phyloP scores from a whole-genome alignment of 2,888 invertebrate species.

The Rhamphomyia laevipes region DNA sequence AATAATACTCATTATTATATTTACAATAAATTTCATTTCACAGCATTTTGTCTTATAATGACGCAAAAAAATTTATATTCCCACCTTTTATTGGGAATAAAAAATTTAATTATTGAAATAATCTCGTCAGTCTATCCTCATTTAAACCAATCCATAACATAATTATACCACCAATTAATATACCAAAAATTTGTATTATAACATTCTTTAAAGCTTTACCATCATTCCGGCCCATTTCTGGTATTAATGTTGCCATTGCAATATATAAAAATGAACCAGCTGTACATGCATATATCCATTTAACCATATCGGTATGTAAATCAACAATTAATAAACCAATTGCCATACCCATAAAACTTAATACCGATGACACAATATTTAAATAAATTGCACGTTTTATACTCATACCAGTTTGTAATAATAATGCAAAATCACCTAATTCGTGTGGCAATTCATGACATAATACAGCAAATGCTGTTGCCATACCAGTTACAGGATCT shows the following conservation, averaged over 20 bases:
- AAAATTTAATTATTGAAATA: conserved; percentile 23
- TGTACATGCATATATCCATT: conserved; percentile 68
- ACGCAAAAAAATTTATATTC: too few species aligned
- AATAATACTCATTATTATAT: too few species aligned
- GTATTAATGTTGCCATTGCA: conserved; percentile 66
- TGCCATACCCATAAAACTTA: conserved; percentile 63
- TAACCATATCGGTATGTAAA: conserved; percentile 52
- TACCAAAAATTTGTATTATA: conserved; percentile 52
- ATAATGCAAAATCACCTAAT: conserved; percentile 67
- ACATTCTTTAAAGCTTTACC: conserved; percentile 43
- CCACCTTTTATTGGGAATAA: too few species aligned
- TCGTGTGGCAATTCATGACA: conserved; percentile 76
- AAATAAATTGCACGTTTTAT: conserved; percentile 58
- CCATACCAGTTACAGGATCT: conserved; percentile 59
- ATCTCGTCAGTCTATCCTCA: conserved; percentile 41
- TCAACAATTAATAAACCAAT: conserved; percentile 56
- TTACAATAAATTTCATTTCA: too few species aligned
- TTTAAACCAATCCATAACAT: conserved; percentile 64
- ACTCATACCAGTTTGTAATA: conserved; percentile 65
- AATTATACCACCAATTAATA: conserved; percentile 53
- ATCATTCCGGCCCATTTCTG: conserved; percentile 46
- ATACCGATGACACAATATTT: conserved; percentile 61
- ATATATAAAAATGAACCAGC: conserved; percentile 74
- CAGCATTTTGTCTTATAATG: too few species aligned
- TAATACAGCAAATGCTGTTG: conserved; percentile 66